Base-by-base conservation (phyloP, 1,140 invertebrate genomes). In the Oreohelix idahoensis region DNA sequence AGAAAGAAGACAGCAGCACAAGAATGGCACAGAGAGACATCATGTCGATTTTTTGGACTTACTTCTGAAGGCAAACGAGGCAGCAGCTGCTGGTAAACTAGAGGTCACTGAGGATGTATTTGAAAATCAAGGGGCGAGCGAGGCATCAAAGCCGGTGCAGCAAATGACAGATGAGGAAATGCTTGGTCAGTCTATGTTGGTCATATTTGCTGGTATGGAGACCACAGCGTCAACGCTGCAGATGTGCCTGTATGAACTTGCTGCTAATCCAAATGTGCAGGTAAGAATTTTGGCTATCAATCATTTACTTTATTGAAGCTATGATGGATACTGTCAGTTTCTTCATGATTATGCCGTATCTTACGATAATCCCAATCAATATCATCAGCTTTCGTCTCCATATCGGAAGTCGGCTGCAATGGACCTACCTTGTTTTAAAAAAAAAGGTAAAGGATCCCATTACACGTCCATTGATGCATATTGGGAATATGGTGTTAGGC, bases 181-280 rank as follows among this genome's bases (percentile, higher is more conserved):
- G 35, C 11, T 75, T 1, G 73, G 73, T n/a, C 73, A 75, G 0
- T 75, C 73, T 0, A 75, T 75, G 73, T n/a, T 75, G 39, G 73
- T 75, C n/a, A 75, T 75, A 4, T 75, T 75, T 75, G 73, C 73
- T 5, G 73, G 73, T 13, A 36, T 75, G 39, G 73, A 75, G n/a
- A 75, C 73, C 20, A 75, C 73, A 45, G 73, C 73, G 1, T 42
- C 38, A 11, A 42, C 73, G 2, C 39, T 75, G 36, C 73, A 75
- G n/a, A 75, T 75, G 73, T 75, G 73, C 42, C 39, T 75, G 39
- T 75, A 42, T 29, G 73, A 75, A 29, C 73, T 75, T 36, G 73
- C 73, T 29, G 39, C 11, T 23, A 36, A 75, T 29, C 73, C 35
- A 1, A 38, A 75, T 29, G 23, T 75, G 13, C 73, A 75, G 73